phyloP scores from a whole-genome alignment of 2,888 invertebrate genomes.

The Agriotes lineatus region DNA sequence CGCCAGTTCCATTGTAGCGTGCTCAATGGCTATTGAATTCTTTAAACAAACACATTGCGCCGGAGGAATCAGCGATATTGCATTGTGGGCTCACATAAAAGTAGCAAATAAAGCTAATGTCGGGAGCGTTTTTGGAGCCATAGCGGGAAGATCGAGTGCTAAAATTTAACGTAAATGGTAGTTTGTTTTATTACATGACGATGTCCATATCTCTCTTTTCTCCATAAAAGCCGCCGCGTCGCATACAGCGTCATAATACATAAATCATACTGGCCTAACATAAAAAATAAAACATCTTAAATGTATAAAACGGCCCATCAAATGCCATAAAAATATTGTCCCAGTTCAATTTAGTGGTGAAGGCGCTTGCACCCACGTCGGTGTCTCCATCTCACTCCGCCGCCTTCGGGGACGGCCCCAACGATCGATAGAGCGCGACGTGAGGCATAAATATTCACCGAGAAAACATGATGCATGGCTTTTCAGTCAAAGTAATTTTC shows the following conservation, averaged over 20 bases:
- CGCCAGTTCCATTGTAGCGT: too few species aligned
- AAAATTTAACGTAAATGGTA: constrained; percentile 22
- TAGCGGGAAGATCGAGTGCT: constrained; percentile 9
- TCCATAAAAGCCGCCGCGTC: constrained; percentile 18
- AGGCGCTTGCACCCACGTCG: constrained; percentile 33
- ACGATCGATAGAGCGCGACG: constrained; percentile 33
- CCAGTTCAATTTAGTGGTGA: constrained; percentile 40
- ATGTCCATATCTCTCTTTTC: constrained; percentile 20
- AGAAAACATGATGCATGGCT: constrained; percentile 44
- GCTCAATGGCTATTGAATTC: too few species aligned
- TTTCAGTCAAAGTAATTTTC: constrained; percentile 45
- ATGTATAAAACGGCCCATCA: constrained; percentile 41
- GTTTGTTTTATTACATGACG: constrained; percentile 20
- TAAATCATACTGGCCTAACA: constrained; percentile 34
- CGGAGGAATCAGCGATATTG: too few species aligned
- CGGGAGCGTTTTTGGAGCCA: background rate
- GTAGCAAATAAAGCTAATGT: too few species aligned
- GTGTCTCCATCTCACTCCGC: constrained; percentile 32
- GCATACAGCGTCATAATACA: constrained; percentile 29
- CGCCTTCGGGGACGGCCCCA: constrained; percentile 9
- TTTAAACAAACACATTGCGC: too few species aligned
- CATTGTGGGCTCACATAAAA: too few species aligned
- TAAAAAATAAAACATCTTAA: constrained; percentile 42
- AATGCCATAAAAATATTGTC: constrained; percentile 42
- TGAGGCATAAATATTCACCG: constrained; percentile 39